Evolutionary conservation across 2,888 invertebrate genomes (phyloP).

Genomic region (Oegoconia quadripuncta): DNA sequence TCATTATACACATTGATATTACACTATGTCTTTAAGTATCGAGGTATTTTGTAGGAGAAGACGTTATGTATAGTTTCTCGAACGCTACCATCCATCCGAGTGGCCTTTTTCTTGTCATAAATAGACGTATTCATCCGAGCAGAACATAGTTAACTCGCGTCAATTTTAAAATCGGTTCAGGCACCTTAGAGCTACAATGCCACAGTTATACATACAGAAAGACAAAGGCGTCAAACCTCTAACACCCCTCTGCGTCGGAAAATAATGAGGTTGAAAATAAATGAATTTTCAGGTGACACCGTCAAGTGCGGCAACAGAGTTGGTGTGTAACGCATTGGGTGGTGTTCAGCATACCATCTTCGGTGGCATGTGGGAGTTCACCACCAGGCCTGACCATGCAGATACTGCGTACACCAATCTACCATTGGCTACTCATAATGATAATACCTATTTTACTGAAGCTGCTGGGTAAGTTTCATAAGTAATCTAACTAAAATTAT

Average conservation of each 20-base stretch:
- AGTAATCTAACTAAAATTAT: no score
- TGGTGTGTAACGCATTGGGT: slow-evolving; percentile 76
- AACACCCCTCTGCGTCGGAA: background rate
- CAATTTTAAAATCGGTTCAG: no score
- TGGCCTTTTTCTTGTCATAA: no score
- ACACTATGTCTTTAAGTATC: no score
- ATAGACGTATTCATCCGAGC: no score
- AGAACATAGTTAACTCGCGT: background rate
- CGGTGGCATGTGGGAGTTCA: slow-evolving; percentile 86
- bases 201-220: no score
- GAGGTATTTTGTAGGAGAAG: no score
- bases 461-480: slow-evolving; percentile 83
- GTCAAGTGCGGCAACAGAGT: slow-evolving; percentile 70
- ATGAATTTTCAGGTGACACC: slow-evolving; percentile 70
- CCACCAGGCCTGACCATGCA: slow-evolving; percentile 76
- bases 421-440: slow-evolving; percentile 85
- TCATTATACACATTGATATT: no score
- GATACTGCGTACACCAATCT: slow-evolving; percentile 87
- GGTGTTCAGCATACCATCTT: slow-evolving; percentile 84
- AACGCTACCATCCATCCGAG: no score
- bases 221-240: background rate
- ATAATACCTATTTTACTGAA: slow-evolving; percentile 88
- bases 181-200: no score
- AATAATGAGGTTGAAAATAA: no score
- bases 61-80: no score